Conservation (phyloP, 2,797 vertebrate genomes). For the Sylvia borin region DNA sequence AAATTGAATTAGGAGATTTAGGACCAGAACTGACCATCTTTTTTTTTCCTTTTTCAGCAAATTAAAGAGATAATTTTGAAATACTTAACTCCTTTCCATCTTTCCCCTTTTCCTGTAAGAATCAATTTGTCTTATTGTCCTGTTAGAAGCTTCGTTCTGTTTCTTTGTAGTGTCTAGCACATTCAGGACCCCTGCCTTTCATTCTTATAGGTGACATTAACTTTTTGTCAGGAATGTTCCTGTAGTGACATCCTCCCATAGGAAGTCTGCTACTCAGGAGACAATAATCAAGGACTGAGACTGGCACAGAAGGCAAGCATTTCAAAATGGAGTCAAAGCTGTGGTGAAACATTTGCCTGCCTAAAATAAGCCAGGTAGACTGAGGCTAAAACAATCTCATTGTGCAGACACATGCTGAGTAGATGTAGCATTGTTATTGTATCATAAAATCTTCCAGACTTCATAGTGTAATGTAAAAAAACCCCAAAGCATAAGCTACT, state of each 20-base stretch:
- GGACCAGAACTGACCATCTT: background rate
- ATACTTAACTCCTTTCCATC: background rate
- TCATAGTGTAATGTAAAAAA: background rate
- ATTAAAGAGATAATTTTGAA: background rate
- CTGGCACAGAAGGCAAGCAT: background rate
- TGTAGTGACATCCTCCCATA: background rate
- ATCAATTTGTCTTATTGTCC: background rate
- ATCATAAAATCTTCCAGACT: background rate
- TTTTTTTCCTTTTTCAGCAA: background rate
- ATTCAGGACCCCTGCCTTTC: background rate
- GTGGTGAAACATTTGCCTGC: background rate
- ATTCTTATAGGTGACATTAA: background rate
- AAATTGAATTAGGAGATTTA: background rate
- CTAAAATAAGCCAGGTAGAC: background rate
- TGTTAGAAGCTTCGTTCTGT: background rate
- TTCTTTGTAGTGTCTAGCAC: background rate
- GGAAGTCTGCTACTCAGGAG: background rate
- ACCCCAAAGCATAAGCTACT: background rate
- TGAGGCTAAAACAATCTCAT: background rate
- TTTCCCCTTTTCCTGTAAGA: background rate
- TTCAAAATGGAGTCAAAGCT: slow-evolving; percentile 4
- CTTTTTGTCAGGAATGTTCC: background rate
- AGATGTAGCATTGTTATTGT: background rate
- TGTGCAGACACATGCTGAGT: background rate
- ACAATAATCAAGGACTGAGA: background rate